A percentile compares a stretch with the other conserved stretches of the same genome.
Conservation (phyloP, 2,888 invertebrate genomes). For the Himalopsyche japonica region DNA sequence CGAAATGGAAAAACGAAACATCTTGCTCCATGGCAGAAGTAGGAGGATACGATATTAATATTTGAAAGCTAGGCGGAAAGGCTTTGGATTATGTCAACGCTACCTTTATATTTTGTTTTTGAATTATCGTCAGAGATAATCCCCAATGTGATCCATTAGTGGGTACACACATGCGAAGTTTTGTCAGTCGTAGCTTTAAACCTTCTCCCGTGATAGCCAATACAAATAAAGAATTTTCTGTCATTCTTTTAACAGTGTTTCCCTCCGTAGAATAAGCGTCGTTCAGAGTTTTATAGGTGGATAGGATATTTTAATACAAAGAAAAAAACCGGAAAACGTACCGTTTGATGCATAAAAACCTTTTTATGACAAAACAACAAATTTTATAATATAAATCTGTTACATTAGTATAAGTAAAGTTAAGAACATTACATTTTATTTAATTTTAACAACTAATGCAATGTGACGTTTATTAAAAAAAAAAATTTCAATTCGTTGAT, state of each 20-base stretch:
- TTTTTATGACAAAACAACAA: too few species aligned
- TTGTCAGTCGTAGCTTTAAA: constrained; percentile 7
- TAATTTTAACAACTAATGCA: too few species aligned
- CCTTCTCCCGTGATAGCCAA: neutral
- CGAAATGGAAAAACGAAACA: neutral
- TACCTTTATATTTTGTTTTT: neutral
- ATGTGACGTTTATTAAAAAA: too few species aligned
- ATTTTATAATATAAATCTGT: too few species aligned
- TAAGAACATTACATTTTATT: too few species aligned
- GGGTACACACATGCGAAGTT: constrained; percentile 18
- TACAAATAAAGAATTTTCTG: constrained; percentile 28
- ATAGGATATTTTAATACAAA: neutral
- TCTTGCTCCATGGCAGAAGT: neutral
- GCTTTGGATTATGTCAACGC: neutral
- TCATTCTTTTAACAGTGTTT: constrained; percentile 16
- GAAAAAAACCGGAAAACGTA: neutral
- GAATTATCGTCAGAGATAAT: constrained; percentile 18
- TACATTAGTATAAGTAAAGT: too few species aligned
- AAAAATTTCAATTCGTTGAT: too few species aligned
- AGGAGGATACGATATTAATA: neutral
- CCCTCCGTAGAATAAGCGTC: constrained; percentile 33
- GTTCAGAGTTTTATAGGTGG: constrained; percentile 33
- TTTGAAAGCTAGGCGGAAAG: neutral
- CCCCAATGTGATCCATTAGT: constrained; percentile 29
- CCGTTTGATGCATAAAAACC: too few species aligned